These are phyloP conservation scores for Thymelicus sylvestris DNA, from an alignment of 2,888 invertebrate species.

Conservation along the genomic window DNA sequence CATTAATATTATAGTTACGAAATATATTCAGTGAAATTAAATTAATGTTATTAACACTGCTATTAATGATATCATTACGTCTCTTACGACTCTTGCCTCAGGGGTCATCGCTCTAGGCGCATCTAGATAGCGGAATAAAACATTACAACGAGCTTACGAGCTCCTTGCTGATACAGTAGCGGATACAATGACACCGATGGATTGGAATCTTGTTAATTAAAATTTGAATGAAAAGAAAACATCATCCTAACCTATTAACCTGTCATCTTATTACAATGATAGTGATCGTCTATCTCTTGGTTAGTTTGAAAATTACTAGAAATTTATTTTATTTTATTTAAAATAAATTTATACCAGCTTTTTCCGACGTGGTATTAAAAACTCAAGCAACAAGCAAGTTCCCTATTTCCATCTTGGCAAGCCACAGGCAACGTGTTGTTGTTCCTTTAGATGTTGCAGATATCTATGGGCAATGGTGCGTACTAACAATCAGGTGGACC, in stretches of 20 bases:
- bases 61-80: slow-evolving; percentile 46
- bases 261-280: no score
- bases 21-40: slow-evolving; percentile 44
- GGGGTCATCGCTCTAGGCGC: slow-evolving; percentile 44
- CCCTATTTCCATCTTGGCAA: no score
- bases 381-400: no score
- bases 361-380: no score
- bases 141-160: slow-evolving; percentile 32
- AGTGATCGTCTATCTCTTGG: no score
- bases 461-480: neutral
- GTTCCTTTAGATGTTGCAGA: no score
- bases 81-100: slow-evolving; percentile 45
- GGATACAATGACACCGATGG: slow-evolving; percentile 3
- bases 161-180: slow-evolving; percentile 10
- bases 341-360: no score
- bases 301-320: no score
- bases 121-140: slow-evolving; percentile 44
- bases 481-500: neutral
- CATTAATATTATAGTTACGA: slow-evolving; percentile 42
- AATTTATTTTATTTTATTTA: no score
- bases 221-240: neutral
- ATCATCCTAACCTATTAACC: no score
- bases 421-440: no score
- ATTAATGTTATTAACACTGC: slow-evolving; percentile 60
- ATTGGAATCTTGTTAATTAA: neutral